Evolutionary conservation across 2,888 invertebrate genomes (phyloP).

Genomic region (Heliconius ethilla): DNA sequence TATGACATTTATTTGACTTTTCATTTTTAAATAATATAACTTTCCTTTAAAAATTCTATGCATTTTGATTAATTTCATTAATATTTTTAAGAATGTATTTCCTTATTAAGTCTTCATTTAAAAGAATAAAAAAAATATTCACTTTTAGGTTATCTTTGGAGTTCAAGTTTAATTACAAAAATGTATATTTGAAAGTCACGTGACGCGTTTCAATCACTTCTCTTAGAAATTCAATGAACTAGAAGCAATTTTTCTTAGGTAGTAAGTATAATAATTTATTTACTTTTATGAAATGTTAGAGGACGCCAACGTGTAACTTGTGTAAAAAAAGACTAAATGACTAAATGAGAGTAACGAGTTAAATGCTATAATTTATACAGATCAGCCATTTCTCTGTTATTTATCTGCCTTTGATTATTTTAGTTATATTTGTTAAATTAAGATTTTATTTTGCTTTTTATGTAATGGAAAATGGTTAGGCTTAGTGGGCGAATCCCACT

Average conservation of each 20-base stretch:
- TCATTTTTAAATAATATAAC: too few relatives aligned
- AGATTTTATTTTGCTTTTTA: too few relatives aligned
- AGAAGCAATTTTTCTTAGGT: constrained; percentile 1
- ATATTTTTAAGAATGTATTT: not conserved
- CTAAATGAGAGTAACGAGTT: not conserved
- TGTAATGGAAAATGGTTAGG: too few relatives aligned
- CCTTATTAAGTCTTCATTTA: too few relatives aligned
- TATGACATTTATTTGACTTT: too few relatives aligned
- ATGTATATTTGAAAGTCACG: not conserved
- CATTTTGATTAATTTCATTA: not conserved
- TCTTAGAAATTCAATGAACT: not conserved
- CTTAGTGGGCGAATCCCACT: too few relatives aligned
- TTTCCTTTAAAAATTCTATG: not conserved
- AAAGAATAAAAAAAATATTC: too few relatives aligned
- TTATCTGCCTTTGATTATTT: not conserved
- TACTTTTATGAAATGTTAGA: not conserved
- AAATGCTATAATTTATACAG: not conserved
- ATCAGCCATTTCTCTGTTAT: not conserved
- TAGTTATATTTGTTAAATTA: too few relatives aligned
- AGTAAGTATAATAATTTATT: not conserved
- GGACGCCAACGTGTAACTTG: constrained; percentile 1
- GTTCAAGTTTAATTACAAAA: constrained; percentile 1
- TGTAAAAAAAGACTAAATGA: not conserved
- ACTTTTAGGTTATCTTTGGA: not conserved
- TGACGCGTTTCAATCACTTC: not conserved